Percentiles rank a stretch among this genome's conserved stretches.
phyloP scores from a whole-genome alignment of 2,888 invertebrate species.

The Drosophila mimetica region DNA sequence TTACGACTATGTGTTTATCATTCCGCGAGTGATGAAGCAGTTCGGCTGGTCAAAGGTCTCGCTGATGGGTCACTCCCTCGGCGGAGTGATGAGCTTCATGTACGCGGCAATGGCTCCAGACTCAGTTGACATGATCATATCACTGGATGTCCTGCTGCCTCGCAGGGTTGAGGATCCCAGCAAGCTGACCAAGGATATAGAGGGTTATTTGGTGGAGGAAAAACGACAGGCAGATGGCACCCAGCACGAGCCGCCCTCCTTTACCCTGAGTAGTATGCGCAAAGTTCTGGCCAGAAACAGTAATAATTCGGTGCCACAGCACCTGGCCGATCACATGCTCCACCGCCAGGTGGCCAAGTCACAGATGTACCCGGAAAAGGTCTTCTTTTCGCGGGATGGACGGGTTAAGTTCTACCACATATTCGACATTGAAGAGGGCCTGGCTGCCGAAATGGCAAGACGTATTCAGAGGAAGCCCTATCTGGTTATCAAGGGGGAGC shows the following conservation, averaged over 20 bases:
- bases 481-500: constrained; percentile 87
- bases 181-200: neutral
- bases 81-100: constrained; percentile 86
- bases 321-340: constrained; percentile 86
- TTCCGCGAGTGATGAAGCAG: constrained; percentile 82
- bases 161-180: neutral
- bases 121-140: constrained; percentile 74
- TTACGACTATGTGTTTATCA: constrained; percentile 82
- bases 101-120: constrained; percentile 86
- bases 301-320: constrained; percentile 85
- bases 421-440: constrained; percentile 70
- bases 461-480: constrained; percentile 86
- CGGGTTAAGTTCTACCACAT: constrained; percentile 61
- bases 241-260: constrained; percentile 86
- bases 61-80: constrained; percentile 88
- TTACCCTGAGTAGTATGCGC: constrained; percentile 86
- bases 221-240: constrained; percentile 3
- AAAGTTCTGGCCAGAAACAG: constrained; percentile 86
- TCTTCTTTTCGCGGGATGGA: constrained; percentile 72
- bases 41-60: constrained; percentile 89
- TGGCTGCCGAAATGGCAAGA: constrained; percentile 85
- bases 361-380: constrained; percentile 83
- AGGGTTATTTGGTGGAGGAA: constrained; percentile 11
- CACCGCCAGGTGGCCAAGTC: constrained; percentile 86
- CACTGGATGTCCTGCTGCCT: constrained; percentile 65